Percentiles rank a stretch among this genome's conserved stretches.
phyloP scores from a whole-genome alignment of 2,113 vertebrate species.

The Abramis brama region DNA sequence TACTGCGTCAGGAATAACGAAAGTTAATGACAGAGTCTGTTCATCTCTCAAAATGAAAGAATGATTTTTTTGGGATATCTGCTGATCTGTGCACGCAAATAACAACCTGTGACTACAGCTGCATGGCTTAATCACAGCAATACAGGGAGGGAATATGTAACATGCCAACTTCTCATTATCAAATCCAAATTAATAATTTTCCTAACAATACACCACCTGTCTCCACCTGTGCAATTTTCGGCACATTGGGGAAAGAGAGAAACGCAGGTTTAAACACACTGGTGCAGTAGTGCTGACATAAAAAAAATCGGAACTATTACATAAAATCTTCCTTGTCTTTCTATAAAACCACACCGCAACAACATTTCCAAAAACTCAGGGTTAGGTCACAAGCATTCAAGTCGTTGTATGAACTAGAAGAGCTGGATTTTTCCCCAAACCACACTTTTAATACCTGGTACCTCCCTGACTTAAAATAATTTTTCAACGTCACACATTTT shows the following conservation, averaged over 20 bases:
- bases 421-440: slow-evolving; percentile 14
- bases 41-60: slow-evolving; percentile 26
- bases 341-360: background rate
- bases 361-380: background rate
- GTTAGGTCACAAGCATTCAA: slow-evolving; percentile 7
- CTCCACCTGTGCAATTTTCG: slow-evolving; percentile 35
- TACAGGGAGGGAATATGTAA: slow-evolving; percentile 33
- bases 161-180: slow-evolving; percentile 38
- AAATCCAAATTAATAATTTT: slow-evolving; percentile 30
- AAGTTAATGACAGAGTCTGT: slow-evolving; percentile 25
- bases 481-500: background rate
- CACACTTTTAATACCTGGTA: background rate
- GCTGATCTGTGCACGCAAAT: slow-evolving; percentile 30
- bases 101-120: slow-evolving; percentile 27
- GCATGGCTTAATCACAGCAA: slow-evolving; percentile 19
- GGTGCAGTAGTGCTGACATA: background rate
- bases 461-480: slow-evolving; percentile 7
- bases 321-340: background rate
- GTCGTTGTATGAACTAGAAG: background rate
- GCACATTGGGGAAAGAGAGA: background rate
- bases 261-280: slow-evolving; percentile 35
- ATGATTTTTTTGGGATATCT: slow-evolving; percentile 16
- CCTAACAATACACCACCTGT: slow-evolving; percentile 31
- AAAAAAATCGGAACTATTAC: background rate
- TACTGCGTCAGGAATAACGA: background rate